Percentiles rank a stretch among this genome's conserved stretches.
Evolutionary conservation across 2,888 invertebrate genomes (phyloP).

Genomic region (Sminthurinus aureus): DNA sequence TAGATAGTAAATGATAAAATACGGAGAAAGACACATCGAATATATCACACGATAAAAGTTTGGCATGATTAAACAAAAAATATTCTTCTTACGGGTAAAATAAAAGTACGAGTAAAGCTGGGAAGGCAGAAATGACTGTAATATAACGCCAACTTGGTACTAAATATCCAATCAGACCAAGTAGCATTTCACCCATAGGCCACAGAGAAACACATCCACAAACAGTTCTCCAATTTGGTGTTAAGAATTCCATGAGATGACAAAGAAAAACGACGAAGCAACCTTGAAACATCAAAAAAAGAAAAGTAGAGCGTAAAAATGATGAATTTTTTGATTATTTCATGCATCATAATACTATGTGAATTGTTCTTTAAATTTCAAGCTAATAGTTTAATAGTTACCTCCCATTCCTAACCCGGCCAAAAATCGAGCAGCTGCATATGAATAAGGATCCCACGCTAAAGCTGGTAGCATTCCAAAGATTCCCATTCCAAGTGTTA

Average conservation of each 20-base stretch:
- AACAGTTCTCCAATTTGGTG: conserved; percentile 54
- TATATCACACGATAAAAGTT: no score
- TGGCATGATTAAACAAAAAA: no score
- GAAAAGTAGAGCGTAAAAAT: no score
- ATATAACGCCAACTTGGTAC: conserved; percentile 51
- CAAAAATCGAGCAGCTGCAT: conserved; percentile 51
- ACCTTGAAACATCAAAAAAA: background rate
- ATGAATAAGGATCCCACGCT: conserved; percentile 42
- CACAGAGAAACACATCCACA: conserved; percentile 55
- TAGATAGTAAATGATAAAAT: background rate
- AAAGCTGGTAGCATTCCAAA: conserved; percentile 51
- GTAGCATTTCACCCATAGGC: conserved; percentile 56
- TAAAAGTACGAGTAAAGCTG: conserved; percentile 47
- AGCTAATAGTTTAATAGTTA: conserved; percentile 9
- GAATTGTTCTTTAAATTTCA: no score
- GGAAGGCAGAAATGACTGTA: conserved; percentile 45
- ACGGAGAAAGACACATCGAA: background rate
- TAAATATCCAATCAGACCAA: conserved; percentile 48
- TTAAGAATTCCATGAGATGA: conserved; percentile 57
- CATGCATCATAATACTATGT: no score
- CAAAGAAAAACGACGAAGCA: conserved; percentile 53
- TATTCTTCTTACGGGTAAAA: conserved; percentile 44
- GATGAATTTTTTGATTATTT: no score
- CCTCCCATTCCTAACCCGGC: conserved; percentile 54
- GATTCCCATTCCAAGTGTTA: conserved; percentile 48